Percentiles rank a stretch among this genome's conserved stretches.
Evolutionary conservation across 2,888 invertebrate species (phyloP).

Genomic region (Plagodis pulveraria): DNA sequence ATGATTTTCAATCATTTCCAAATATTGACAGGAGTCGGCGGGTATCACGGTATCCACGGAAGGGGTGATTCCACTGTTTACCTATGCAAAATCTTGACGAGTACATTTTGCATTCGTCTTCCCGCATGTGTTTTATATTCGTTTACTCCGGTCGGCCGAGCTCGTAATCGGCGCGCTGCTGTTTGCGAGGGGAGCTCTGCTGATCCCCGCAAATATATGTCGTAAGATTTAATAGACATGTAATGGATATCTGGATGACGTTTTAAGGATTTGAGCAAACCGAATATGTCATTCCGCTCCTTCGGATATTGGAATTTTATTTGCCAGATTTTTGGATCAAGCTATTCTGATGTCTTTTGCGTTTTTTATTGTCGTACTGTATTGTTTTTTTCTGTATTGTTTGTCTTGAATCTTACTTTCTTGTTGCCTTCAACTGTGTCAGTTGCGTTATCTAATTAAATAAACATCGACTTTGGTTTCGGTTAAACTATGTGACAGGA

Average conservation of each 20-base stretch:
- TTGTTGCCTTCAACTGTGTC: constrained; percentile 7
- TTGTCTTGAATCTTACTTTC: background rate
- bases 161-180: constrained; percentile 80
- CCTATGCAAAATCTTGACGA: constrained; percentile 83
- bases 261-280: constrained; percentile 85
- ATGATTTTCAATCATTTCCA: constrained; percentile 35
- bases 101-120: constrained; percentile 82
- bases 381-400: constrained; percentile 25
- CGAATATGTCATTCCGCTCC: constrained; percentile 82
- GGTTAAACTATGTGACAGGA: constrained; percentile 20
- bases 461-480: constrained; percentile 8
- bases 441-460: constrained; percentile 14
- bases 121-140: constrained; percentile 84
- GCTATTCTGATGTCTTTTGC: constrained; percentile 54
- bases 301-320: constrained; percentile 81
- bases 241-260: constrained; percentile 85
- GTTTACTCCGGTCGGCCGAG: constrained; percentile 82
- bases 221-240: constrained; percentile 85
- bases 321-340: constrained; percentile 80
- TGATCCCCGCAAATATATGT: constrained; percentile 85
- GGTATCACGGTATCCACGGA: constrained; percentile 40
- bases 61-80: constrained; percentile 76
- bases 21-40: constrained; percentile 44
- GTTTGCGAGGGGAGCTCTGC: constrained; percentile 82
- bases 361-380: constrained; percentile 32